Percentiles rank a stretch among this genome's conserved stretches.
Conservation (phyloP, 2,113 vertebrate genomes). For the Odocoileus virginianus region DNA sequence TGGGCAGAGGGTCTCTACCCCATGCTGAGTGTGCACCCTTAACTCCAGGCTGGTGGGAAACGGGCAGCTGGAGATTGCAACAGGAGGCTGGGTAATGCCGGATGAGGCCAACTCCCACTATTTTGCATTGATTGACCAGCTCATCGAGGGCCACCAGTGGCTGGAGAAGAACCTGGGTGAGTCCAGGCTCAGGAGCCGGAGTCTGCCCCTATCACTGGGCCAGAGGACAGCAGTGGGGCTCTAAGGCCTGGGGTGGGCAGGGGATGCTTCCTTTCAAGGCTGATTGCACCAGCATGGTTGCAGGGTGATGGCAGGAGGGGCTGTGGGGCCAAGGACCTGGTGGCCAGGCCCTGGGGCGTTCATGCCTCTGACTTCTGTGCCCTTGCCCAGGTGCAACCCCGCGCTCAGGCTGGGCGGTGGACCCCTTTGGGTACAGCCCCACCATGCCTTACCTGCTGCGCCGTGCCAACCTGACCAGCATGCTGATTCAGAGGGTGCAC, state of each 20-base stretch:
- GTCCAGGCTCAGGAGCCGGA: background rate
- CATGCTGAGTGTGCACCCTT: background rate
- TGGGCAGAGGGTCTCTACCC: background rate
- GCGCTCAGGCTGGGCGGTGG: conserved; percentile 92
- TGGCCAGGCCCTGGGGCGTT: background rate
- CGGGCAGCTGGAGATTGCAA: conserved; percentile 96
- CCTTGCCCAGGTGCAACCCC: conserved; percentile 85
- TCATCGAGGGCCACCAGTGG: conserved; percentile 99
- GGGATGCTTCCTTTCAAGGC: background rate
- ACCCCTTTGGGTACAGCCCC: conserved; percentile 96
- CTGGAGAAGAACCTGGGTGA: conserved; percentile 95
- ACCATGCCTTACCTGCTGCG: conserved; percentile 96
- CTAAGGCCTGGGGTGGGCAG: background rate
- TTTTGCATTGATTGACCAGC: conserved; percentile 97
- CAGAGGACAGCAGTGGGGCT: background rate
- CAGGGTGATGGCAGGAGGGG: background rate
- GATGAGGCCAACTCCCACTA: conserved; percentile 97
- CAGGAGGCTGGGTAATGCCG: conserved; percentile 98
- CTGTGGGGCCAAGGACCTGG: background rate
- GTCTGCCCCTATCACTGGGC: background rate
- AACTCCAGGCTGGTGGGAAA: conserved; percentile 81
- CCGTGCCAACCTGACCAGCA: conserved; percentile 93
- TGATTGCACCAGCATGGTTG: accelerated
- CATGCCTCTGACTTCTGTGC: background rate
- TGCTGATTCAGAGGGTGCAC: conserved; percentile 98